A percentile compares a stretch with the other conserved stretches of the same genome.
phyloP scores from a whole-genome alignment of 92 coral and sea anemone genomes.

The Nematostella vectensis region DNA sequence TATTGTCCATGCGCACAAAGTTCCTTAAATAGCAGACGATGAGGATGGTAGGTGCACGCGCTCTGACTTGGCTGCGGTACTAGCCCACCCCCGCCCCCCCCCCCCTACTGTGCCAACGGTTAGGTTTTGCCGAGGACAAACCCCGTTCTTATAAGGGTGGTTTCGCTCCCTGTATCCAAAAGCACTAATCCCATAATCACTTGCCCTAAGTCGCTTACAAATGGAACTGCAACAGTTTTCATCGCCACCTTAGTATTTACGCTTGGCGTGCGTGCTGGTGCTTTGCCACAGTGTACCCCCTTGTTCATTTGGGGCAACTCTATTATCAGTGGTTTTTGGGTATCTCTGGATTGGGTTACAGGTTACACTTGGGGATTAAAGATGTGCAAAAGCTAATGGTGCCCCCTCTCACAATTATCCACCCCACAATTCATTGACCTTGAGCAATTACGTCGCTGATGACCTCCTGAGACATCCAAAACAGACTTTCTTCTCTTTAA shows the following conservation, averaged over 20 bases:
- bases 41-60: neutral
- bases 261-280: slow-evolving; percentile 16
- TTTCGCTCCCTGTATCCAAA: slow-evolving; percentile 31
- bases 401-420: neutral
- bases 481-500: neutral
- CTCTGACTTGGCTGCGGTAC: neutral
- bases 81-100: neutral
- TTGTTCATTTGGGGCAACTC: neutral
- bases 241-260: slow-evolving; percentile 25
- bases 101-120: neutral
- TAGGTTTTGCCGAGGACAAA: neutral
- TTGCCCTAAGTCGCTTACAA: slow-evolving; percentile 30
- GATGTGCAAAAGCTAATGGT: neutral
- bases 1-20: slow-evolving; percentile 35
- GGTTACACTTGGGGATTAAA: no score
- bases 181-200: slow-evolving; percentile 24
- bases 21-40: slow-evolving; percentile 10
- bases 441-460: neutral
- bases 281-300: slow-evolving; percentile 16
- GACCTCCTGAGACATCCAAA: neutral
- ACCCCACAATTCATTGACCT: neutral
- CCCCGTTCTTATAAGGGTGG: slow-evolving; percentile 31
- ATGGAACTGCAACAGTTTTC: slow-evolving; percentile 25
- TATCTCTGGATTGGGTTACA: neutral
- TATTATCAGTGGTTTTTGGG: neutral